phyloP scores from a whole-genome alignment of 1,140 invertebrate genomes.

The Tetragnatha versicolor region DNA sequence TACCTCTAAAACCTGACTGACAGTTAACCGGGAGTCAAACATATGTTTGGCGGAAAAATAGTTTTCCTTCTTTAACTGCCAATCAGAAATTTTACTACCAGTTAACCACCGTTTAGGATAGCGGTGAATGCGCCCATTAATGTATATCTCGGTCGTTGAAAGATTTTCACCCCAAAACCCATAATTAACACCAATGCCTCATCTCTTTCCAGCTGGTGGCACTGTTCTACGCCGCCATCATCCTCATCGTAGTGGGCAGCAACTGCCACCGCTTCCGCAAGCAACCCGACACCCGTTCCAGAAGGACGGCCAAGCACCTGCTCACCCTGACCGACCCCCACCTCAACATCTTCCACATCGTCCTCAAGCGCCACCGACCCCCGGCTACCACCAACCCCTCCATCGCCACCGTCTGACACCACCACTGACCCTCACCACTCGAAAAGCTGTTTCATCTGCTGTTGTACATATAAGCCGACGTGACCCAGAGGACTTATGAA shows the following conservation, averaged over 20 bases:
- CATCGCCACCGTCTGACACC: constrained; percentile 29
- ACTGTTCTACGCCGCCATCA: constrained; percentile 62
- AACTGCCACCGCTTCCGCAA: constrained; percentile 59
- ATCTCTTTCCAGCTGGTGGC: constrained; percentile 60
- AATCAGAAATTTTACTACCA: no score
- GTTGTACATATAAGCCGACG: no score
- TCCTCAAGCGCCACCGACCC: constrained; percentile 27
- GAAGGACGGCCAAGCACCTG: constrained; percentile 14
- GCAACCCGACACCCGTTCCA: not conserved
- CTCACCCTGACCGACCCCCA: constrained; percentile 20
- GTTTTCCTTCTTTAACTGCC: no score
- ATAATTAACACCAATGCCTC: not conserved
- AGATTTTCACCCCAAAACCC: no score
- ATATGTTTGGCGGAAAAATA: no score
- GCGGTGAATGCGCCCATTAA: no score
- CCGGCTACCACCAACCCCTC: not conserved
- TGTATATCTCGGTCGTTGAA: no score
- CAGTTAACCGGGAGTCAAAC: no score
- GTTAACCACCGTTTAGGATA: no score
- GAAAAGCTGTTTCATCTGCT: no score
- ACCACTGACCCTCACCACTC: not conserved
- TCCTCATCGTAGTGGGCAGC: constrained; percentile 61
- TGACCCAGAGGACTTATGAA: no score
- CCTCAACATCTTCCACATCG: constrained; percentile 39
- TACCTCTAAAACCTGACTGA: no score